Percentiles rank a stretch among this genome's conserved stretches.
These are phyloP conservation scores for Threskiornis aethiopicus DNA, from an alignment of 2,797 vertebrate genomes.

Conservation along the genomic window DNA sequence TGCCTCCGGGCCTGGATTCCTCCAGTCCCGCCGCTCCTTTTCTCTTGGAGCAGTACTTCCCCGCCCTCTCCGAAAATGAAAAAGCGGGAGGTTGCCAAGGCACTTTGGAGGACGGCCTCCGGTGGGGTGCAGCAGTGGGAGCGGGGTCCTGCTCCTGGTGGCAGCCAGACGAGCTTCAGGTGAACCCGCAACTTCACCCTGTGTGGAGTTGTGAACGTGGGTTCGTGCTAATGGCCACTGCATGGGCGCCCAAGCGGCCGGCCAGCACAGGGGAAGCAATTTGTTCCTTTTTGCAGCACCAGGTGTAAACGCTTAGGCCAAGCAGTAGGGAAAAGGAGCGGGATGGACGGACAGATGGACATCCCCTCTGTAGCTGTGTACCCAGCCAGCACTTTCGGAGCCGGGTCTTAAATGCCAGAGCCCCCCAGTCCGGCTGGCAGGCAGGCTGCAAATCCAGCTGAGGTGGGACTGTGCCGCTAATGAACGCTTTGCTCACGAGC, in stretches of 20 bases:
- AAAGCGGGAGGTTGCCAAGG: neutral
- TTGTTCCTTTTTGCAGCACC: neutral
- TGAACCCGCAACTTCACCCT: rapidly evolving
- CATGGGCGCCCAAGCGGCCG: rapidly evolving
- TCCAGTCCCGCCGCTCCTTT: neutral
- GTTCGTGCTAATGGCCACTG: rapidly evolving
- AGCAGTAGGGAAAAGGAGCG: neutral
- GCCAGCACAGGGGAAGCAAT: rapidly evolving
- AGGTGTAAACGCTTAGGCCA: neutral
- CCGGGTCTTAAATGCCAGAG: neutral
- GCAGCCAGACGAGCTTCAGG: neutral
- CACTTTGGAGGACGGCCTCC: neutral
- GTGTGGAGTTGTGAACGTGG: rapidly evolving
- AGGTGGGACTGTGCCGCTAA: neutral
- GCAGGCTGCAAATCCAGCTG: neutral
- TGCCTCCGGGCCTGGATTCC: neutral
- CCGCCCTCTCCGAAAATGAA: neutral
- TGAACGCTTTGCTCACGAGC: neutral
- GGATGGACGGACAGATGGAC: neutral
- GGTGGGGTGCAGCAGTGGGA: rapidly evolving
- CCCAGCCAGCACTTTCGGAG: rapidly evolving
- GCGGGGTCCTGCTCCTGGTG: rapidly evolving
- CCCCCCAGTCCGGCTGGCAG: neutral
- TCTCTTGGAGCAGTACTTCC: neutral
- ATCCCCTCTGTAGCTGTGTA: neutral